Percentiles rank a stretch among this genome's conserved stretches.
Conservation (phyloP, 2,113 vertebrate species). For the Lophochroa leadbeateri region DNA sequence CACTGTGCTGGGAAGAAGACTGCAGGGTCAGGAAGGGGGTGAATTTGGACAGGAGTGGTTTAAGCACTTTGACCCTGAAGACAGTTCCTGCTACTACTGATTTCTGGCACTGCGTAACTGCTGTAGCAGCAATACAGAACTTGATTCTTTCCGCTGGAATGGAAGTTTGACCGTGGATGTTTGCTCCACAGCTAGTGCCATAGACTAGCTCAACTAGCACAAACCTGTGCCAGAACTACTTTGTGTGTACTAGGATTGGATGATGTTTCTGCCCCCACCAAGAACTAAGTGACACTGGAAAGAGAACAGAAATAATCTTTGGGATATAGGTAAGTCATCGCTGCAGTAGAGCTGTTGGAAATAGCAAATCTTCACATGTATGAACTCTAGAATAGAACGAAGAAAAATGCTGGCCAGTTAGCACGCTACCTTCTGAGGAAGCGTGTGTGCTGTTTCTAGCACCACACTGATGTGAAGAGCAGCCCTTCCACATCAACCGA, state of each 20-base stretch:
- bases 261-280: background rate
- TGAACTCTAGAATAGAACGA: background rate
- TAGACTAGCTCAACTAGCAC: background rate
- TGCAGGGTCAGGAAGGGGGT: rapidly evolving
- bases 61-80: background rate
- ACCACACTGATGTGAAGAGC: background rate
- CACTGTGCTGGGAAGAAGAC: background rate
- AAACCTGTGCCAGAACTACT: background rate
- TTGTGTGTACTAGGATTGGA: background rate
- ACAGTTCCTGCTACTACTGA: background rate
- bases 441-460: rapidly evolving
- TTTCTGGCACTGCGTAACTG: background rate
- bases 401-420: background rate
- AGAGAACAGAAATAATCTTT: background rate
- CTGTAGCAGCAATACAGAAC: background rate
- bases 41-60: background rate
- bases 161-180: background rate
- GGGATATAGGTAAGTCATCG: background rate
- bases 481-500: background rate
- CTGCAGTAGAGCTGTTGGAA: background rate
- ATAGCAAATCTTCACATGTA: background rate
- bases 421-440: background rate
- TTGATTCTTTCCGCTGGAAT: background rate
- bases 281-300: background rate
- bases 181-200: background rate